Evolutionary conservation across 2,888 invertebrate genomes (phyloP), one percentile per base, ranked within the genome.

Genomic region (Drosophila cognata): DNA sequence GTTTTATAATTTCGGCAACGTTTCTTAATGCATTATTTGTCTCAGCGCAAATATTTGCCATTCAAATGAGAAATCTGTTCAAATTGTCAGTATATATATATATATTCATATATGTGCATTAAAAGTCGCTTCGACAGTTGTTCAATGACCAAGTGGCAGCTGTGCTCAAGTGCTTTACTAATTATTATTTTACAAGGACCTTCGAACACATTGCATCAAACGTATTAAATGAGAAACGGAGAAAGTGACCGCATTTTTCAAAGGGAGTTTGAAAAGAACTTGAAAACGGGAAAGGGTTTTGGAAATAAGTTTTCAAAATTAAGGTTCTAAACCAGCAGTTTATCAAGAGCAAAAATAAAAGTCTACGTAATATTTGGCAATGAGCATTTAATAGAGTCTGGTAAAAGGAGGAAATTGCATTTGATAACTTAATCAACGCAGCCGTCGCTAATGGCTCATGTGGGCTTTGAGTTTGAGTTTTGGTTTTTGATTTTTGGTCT

Each of bases 371-470:
- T 25, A 41, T 35, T 35, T n/a, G n/a, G 51, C 59, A 61, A 73
- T 33, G 52, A 51, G 43, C 51, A 21, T 79, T 71, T 74, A 77
- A 77, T 77, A 31, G 64, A 79, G 74, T 79, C 43, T 36, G 18
- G 18, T 13, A 41, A 56, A n/a, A 6, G 8, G n/a, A 43, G 10
- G 68, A 65, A 81, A 84, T 88, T 73, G 56, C 61, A 74, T 71
- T 87, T 88, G 82, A 87, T 88, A 80, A 85, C 89, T 87, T 75
- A 89, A 87, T 87, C 89, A 87, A 88, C 58, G 86, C 88, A 89
- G 86, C 76, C 86, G 80, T 81, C 43, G 85, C 73, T 88, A 87
- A 87, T 89, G 84, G 86, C 88, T 88, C 89, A 83, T 88, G 73
- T 85, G 89, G 88, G 89, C 78, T 60, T 87, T 85, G 77, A 31